Percentiles rank a stretch among this genome's conserved stretches.
Evolutionary conservation across 2,888 invertebrate species (phyloP).

Genomic region (Sipha maydis): DNA sequence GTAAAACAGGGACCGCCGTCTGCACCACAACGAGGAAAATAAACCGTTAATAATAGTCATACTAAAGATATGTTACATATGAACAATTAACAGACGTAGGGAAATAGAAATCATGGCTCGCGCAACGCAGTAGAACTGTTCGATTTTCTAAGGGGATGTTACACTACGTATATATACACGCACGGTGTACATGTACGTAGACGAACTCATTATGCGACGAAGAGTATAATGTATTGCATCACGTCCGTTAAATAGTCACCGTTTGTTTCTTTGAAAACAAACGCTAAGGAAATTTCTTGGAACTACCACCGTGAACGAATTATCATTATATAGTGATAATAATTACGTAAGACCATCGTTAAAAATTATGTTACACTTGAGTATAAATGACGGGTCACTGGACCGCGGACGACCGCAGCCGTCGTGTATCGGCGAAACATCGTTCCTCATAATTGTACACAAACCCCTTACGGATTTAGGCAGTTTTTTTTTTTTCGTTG

Average conservation of each 20-base stretch:
- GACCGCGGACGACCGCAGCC: not conserved
- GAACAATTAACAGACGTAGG: not conserved
- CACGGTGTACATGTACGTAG: not conserved
- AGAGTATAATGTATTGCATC: not conserved
- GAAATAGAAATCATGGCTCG: not conserved
- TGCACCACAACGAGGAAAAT: slow-evolving; percentile 61
- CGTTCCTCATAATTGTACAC: no score
- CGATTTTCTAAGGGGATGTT: not conserved
- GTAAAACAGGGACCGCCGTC: slow-evolving; percentile 74
- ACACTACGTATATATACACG: not conserved
- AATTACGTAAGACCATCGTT: not conserved
- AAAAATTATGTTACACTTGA: no score
- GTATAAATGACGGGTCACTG: not conserved
- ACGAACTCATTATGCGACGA: not conserved
- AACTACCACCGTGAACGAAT: slow-evolving; percentile 4
- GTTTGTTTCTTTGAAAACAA: not conserved
- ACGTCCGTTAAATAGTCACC: not conserved
- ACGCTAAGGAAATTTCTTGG: not conserved
- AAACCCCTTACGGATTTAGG: no score
- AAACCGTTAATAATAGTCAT: not conserved
- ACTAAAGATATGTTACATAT: no score
- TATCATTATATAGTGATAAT: not conserved
- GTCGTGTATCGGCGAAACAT: no score
- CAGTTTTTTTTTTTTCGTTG: no score
- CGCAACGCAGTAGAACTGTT: no score